Evolutionary conservation across 2,113 vertebrate genomes (phyloP).

Genomic region (Tamias sibiricus): DNA sequence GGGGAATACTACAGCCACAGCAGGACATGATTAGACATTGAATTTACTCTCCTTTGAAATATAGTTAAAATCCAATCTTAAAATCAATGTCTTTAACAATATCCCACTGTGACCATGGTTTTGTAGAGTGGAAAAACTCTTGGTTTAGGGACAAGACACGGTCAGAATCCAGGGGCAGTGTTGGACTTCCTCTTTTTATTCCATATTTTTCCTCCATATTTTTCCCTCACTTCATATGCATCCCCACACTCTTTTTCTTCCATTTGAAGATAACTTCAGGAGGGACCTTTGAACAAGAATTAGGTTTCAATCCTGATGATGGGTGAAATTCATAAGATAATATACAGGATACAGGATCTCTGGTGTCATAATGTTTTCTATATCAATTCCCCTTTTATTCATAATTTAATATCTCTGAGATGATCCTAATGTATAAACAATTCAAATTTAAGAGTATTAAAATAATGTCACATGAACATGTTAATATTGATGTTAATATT

Average conservation of each 20-base stretch:
- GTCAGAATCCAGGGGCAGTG: neutral
- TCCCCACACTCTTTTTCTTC: neutral
- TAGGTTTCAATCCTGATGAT: neutral
- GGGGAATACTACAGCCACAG: too few species aligned
- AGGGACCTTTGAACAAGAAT: neutral
- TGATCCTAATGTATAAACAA: neutral
- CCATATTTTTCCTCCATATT: too few species aligned
- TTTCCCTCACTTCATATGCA: neutral
- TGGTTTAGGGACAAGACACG: neutral
- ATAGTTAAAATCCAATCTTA: neutral
- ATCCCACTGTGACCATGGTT: neutral
- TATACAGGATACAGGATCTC: too few species aligned
- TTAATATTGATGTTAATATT: too few species aligned
- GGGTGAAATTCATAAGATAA: neutral
- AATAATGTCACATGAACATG: neutral
- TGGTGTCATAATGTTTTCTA: neutral
- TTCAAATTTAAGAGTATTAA: neutral
- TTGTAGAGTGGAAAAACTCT: neutral
- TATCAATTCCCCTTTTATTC: neutral
- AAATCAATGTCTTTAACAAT: neutral
- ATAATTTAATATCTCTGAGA: neutral
- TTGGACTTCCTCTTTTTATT: too few species aligned
- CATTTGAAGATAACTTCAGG: neutral
- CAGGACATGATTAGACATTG: neutral
- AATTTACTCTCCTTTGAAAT: neutral